Evolutionary conservation across 2,888 invertebrate species (phyloP), one percentile per base, ranked within the genome.

Genomic region (Diloba caeruleocephala): DNA sequence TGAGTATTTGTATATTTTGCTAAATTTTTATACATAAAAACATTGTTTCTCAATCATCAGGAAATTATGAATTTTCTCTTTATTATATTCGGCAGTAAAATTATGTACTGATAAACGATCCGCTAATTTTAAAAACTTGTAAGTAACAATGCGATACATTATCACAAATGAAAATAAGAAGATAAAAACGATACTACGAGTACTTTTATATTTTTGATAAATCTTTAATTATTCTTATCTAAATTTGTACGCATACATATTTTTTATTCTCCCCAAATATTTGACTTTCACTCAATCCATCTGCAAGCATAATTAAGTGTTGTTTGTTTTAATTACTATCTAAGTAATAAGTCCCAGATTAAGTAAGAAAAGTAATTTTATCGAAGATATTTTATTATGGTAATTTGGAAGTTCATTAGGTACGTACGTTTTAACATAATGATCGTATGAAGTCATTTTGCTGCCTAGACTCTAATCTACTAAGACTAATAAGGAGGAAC

Each of bases 331-430:
- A 37, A 46, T 64, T 51, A 51, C 10, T 43, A 51, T 36, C 2
- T 26, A 45, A 53, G 21, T 37, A 45, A 60, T 57, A 37, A 41
- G 32, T 37, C 8, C 32, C 9, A 48, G 39, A 49, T 45, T 37
- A 41, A 17, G 48, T 36, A 44, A 57, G 41, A 41, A 41, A 44
- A 55, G 48, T 38, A 9, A 68, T 63, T 58, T 48, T n/a, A 36
- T 32, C 25, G 21, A 39, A 49, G 31, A 58, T 49, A 14, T 49
- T 57, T 41, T 59, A 42, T 14, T 23, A 41, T 34, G 14, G 42
- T 33, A 49, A 29, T 14, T 33, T 33, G n/a, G 29, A 51, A 49
- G 41, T 60, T 65, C 50, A 70, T 68, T 54, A 70, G 42, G 39
- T 43, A 19, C 29, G n/a, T n/a, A n/a, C 28, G 41, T 58, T 59